Evolutionary conservation across 2,888 invertebrate species (phyloP), one percentile per base, ranked within the genome.

Genomic region (Biston stratarius): DNA sequence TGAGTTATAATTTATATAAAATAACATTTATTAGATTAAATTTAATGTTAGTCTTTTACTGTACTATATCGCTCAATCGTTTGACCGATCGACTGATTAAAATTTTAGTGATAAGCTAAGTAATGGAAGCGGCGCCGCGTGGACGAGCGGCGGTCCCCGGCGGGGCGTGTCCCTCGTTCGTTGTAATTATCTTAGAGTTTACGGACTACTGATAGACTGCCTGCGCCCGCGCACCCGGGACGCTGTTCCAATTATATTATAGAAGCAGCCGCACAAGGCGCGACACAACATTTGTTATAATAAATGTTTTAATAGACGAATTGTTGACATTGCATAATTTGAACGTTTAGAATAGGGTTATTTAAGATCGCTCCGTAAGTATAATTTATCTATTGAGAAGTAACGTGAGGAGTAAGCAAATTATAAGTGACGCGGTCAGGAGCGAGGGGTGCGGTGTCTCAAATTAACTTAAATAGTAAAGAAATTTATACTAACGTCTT

Each of bases 41-140:
- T 92, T 92, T 94, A 93, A 94, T 94, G 85, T 94, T 94, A 93
- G 94, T 93, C 92, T 88, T 91, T 91, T 92, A 92, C 92, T 93
- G 91, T 92, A 92, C 90, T 92, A 91, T 92, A 94, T 94, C 93
- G 93, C 92, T 94, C 93, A 93, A 93, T 92, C 91, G 88, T 90
- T 93, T 93, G 94, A 93, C 91, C 94, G 94, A 94, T 94, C 92
- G 94, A 94, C 94, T 94, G 94, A 94, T 92, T 93, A 94, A 93
- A 94, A 94, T 92, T 93, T 92, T 94, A 93, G 92, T 93, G 91
- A 80, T 93, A 93, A 93, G 94, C 93, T 93, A 94, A 93, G 92
- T 92, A 88, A 91, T 88, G 83, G 87, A 83, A 80, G 79, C 77
- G 72, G 76, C 72, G 74, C 61, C 38, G 64, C 70, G 77, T 60